Evolutionary conservation across 2,888 invertebrate genomes (phyloP).

Genomic region (Nomada goodeniana): DNA sequence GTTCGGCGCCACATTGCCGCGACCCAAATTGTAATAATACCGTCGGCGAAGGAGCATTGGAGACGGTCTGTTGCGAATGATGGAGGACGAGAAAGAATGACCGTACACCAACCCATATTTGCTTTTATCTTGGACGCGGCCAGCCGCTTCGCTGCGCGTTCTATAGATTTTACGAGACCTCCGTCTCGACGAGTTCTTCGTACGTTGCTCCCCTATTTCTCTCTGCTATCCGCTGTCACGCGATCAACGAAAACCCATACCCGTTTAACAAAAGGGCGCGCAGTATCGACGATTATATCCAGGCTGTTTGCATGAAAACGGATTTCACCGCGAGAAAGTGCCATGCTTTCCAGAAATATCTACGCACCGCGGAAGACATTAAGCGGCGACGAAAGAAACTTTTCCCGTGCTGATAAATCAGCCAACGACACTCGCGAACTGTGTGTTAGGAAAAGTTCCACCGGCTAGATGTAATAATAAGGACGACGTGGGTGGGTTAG

Average conservation of each 20-base stretch:
- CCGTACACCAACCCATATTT: conserved; percentile 49
- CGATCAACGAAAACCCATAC: too few species aligned
- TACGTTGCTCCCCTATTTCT: background rate
- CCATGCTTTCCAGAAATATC: conserved; percentile 28
- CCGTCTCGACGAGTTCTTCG: background rate
- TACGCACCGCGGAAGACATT: conserved; percentile 15
- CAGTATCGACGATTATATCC: background rate
- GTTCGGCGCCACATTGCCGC: conserved; percentile 79
- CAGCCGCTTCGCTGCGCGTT: conserved; percentile 3
- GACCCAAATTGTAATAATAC: conserved; percentile 80
- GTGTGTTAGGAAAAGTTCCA: conserved; percentile 17
- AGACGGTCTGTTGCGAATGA: conserved; percentile 47
- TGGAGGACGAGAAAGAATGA: conserved; percentile 51
- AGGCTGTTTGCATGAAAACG: conserved; percentile 4
- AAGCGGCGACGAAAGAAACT: conserved; percentile 44
- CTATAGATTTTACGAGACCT: conserved; percentile 6
- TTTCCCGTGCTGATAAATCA: conserved; percentile 54
- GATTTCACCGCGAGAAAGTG: conserved; percentile 1
- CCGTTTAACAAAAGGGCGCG: too few species aligned
- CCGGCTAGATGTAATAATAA: conserved; percentile 29
- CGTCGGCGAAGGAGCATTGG: conserved; percentile 42
- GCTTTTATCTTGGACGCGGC: conserved; percentile 34
- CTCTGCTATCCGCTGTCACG: background rate
- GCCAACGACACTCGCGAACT: conserved; percentile 20
- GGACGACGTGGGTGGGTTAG: background rate